Evolutionary conservation across 2,113 vertebrate genomes (phyloP), one percentile per base, ranked within the genome.

Genomic region (Passer montanus): DNA sequence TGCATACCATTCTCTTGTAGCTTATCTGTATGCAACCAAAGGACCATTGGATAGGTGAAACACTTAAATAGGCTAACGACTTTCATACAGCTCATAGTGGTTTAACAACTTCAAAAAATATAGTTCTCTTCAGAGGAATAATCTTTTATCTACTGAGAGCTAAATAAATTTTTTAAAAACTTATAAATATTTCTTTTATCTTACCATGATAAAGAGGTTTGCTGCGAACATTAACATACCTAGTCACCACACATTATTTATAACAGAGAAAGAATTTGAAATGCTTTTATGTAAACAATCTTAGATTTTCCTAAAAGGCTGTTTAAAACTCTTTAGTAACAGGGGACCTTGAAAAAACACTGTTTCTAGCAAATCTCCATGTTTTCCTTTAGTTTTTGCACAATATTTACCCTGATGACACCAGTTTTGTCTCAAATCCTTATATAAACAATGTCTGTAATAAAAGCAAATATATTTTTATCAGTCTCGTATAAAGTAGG

Each of bases 241-340:
- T 94, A 93, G 66, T 96, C 81, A 82, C 78, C 67, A 53, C 74
- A 91, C 58, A 95, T 94, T 97, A 97, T 97, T 97, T 97, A 95
- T 84, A 96, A 94, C 79, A 94, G 43, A 93, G 84, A 49, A 97
- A 96, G 94, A 95, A 92, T 96, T 87, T 98, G 96, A 98, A 98
- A 97, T 75, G 78, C 58, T 97, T 97, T 96, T 82, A 91, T 96
- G 85, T 98, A 98, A 98, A 97, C 93, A 98, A 91, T 77, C 81
- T 79, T 30, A 95, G 93, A 79, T 97, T 96, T 97, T 94, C 60
- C 39, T 53, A 95, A 97, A 97, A 97, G 94, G 84, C 68, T 96
- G 69, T 95, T 97, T 97, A 96, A 97, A 93, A 97, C 52, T 72
- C 68, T 85, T 91, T 73, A 96, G 87, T 94, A 94, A 72, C 84